Conservation (phyloP, 2,113 vertebrate species). For the Epinephelus moara region DNA sequence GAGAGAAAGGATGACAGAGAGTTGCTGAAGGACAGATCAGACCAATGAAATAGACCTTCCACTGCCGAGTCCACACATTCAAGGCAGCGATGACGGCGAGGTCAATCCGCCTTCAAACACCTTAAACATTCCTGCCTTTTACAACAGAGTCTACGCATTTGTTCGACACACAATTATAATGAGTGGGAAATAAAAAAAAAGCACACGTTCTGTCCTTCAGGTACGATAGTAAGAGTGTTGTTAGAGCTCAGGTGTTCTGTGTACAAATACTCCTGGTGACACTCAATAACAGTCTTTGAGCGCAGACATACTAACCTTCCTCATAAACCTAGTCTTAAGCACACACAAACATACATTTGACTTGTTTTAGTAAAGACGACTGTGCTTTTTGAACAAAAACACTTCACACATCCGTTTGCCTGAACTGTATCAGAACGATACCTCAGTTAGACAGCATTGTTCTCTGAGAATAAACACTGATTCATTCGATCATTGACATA, state of each 20-base stretch:
- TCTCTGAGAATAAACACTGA: conserved; percentile 80
- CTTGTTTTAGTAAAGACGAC: conserved; percentile 64
- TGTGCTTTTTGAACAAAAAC: conserved; percentile 72
- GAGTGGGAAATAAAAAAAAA: conserved; percentile 62
- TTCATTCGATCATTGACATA: conserved; percentile 65
- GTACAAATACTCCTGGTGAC: conserved; percentile 53
- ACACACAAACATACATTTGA: conserved; percentile 34
- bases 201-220: conserved; percentile 50
- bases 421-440: conserved; percentile 55
- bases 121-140: conserved; percentile 28
- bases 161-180: conserved; percentile 73
- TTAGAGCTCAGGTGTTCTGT: conserved; percentile 54
- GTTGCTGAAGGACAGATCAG: conserved; percentile 56
- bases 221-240: conserved; percentile 36
- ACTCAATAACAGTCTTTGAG: conserved; percentile 69
- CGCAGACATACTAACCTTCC: conserved; percentile 35
- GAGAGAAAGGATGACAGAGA: conserved; percentile 29
- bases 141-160: conserved; percentile 61
- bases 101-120: conserved; percentile 26
- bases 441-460: conserved; percentile 71
- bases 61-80: conserved; percentile 62
- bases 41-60: conserved; percentile 51
- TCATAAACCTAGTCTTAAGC: conserved; percentile 51
- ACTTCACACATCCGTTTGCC: conserved; percentile 50
- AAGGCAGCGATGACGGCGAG: conserved; percentile 62